These are phyloP conservation scores for Papilio polytes DNA, from an alignment of 1,140 invertebrate genomes.

Conservation along the genomic window DNA sequence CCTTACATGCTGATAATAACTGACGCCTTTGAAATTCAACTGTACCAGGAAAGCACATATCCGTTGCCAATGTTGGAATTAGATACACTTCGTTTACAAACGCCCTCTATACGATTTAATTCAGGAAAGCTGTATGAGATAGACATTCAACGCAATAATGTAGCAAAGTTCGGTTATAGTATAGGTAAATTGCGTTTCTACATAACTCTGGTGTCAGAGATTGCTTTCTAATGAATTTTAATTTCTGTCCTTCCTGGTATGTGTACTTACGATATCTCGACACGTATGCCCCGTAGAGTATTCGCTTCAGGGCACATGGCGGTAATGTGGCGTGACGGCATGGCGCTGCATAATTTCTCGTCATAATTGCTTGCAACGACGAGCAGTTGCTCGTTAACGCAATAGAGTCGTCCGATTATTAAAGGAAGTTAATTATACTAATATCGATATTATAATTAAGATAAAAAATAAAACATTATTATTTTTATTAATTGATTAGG, in stretches of 20 bases:
- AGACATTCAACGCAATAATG: background rate
- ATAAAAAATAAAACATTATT: no score
- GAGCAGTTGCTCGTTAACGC: conserved; percentile 24
- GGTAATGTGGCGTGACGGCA: conserved; percentile 35
- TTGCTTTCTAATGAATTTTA: background rate
- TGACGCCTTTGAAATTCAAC: background rate
- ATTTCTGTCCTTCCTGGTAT: background rate
- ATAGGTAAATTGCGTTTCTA: background rate
- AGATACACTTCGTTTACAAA: background rate
- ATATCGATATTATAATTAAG: background rate
- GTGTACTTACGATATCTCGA: background rate
- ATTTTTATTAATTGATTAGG: background rate
- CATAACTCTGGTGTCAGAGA: background rate
- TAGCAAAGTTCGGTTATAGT: background rate
- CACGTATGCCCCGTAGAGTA: conserved; percentile 2
- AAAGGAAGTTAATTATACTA: background rate
- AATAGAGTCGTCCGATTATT: conserved; percentile 22
- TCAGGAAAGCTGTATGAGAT: background rate
- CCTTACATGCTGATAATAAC: background rate
- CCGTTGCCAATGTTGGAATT: background rate
- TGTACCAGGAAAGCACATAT: no score
- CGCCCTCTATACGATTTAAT: no score
- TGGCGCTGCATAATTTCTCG: conserved; percentile 32
- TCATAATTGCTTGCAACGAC: conserved; percentile 35
- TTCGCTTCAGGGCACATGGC: conserved; percentile 27